Percentiles rank a stretch among this genome's conserved stretches.
These are phyloP conservation scores for Xanthorhoe designata DNA, from an alignment of 2,888 invertebrate species.

Conservation along the genomic window DNA sequence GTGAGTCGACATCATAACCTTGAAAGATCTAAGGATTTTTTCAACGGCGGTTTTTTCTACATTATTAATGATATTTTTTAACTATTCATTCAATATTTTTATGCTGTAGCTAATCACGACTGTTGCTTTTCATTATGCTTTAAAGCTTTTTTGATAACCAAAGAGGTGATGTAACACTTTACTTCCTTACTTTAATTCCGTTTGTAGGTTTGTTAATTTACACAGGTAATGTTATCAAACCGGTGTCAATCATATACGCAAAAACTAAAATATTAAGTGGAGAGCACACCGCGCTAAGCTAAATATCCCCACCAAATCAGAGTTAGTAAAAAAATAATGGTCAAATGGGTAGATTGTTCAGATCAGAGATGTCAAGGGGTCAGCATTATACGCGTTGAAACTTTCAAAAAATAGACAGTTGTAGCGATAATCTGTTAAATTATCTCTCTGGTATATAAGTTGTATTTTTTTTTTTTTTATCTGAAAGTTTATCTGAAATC, in stretches of 20 bases:
- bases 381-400: slow-evolving; percentile 45
- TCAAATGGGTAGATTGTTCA: slow-evolving; percentile 29
- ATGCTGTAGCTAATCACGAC: slow-evolving; percentile 75
- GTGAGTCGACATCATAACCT: slow-evolving; percentile 79
- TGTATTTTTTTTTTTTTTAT: slow-evolving; percentile 32
- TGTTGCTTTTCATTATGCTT: slow-evolving; percentile 62
- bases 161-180: slow-evolving; percentile 64
- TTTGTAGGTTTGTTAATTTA: slow-evolving; percentile 42
- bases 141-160: slow-evolving; percentile 61
- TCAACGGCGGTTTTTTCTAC: slow-evolving; percentile 69
- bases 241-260: slow-evolving; percentile 24
- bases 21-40: slow-evolving; percentile 75
- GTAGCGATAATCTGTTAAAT: slow-evolving; percentile 44
- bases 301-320: background rate
- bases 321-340: slow-evolving; percentile 10
- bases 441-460: slow-evolving; percentile 41
- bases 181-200: slow-evolving; percentile 64
- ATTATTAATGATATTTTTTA: slow-evolving; percentile 75
- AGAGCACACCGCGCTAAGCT: too few relatives aligned
- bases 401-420: slow-evolving; percentile 54
- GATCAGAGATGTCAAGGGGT: slow-evolving; percentile 46
- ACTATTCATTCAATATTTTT: slow-evolving; percentile 78
- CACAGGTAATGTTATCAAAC: slow-evolving; percentile 19
- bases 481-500: too few relatives aligned
- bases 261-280: slow-evolving; percentile 32